These are phyloP conservation scores for Chascanopsetta lugubris DNA, from an alignment of 2,113 vertebrate genomes.

Conservation along the genomic window DNA sequence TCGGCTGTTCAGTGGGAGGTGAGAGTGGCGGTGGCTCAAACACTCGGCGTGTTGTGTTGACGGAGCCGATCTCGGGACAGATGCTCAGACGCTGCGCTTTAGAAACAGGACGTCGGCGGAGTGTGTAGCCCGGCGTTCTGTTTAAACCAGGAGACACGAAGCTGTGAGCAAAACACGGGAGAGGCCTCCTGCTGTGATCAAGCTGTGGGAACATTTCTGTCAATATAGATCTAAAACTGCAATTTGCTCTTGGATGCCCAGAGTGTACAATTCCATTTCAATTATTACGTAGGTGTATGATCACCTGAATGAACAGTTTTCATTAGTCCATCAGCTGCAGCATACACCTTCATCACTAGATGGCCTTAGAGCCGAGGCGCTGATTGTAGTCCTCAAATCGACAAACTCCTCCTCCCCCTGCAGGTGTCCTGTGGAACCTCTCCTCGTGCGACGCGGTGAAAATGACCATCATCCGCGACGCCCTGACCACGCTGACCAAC, in stretches of 20 bases:
- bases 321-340: no score
- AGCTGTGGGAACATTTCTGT: background rate
- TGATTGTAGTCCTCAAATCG: no score
- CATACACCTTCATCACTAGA: no score
- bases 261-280: no score
- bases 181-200: background rate
- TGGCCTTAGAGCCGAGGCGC: no score
- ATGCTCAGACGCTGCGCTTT: conserved; percentile 68
- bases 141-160: conserved; percentile 29
- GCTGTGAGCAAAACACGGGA: conserved; percentile 10
- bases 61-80: conserved; percentile 62
- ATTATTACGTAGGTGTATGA: no score
- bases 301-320: no score
- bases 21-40: conserved; percentile 58
- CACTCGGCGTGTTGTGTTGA: conserved; percentile 44
- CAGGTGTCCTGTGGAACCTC: conserved; percentile 98
- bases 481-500: conserved; percentile 92
- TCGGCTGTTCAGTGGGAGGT: conserved; percentile 66
- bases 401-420: background rate
- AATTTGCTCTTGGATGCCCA: no score
- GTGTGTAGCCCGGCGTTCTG: conserved; percentile 33
- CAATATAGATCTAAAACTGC: no score
- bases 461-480: conserved; percentile 97
- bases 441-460: conserved; percentile 97
- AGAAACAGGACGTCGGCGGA: conserved; percentile 47